Evolutionary conservation across 2,113 vertebrate genomes (phyloP).

Genomic region (Syrmaticus mikado): DNA sequence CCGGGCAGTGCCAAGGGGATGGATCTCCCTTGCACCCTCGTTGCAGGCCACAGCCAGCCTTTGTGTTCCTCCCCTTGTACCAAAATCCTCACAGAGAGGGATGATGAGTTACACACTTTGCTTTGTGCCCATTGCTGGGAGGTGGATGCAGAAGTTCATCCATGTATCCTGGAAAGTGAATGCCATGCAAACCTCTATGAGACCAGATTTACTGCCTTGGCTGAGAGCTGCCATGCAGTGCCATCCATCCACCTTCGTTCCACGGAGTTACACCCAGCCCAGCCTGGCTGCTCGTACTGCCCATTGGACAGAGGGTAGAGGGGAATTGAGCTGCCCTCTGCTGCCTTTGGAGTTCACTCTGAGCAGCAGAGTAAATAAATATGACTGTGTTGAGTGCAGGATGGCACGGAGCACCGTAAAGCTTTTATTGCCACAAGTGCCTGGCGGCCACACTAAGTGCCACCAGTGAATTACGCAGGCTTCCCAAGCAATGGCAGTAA

Average conservation of each 20-base stretch:
- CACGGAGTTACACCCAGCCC: background rate
- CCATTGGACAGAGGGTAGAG: background rate
- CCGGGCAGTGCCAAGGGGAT: fast-evolving
- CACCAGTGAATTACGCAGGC: background rate
- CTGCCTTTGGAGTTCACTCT: background rate
- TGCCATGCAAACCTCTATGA: fast-evolving
- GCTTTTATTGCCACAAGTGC: background rate
- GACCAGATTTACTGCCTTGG: background rate
- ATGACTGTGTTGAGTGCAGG: fast-evolving
- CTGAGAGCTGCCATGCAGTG: fast-evolving
- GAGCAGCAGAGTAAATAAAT: background rate
- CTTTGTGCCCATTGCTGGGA: background rate
- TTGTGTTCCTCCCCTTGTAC: background rate
- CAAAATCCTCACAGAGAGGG: background rate
- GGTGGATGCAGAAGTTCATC: background rate
- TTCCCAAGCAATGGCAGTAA: fast-evolving
- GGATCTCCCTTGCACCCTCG: background rate
- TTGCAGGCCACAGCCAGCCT: background rate
- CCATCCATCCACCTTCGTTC: background rate
- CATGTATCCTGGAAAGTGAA: background rate
- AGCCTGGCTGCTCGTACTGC: background rate
- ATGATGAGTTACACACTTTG: fast-evolving
- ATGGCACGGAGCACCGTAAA: background rate
- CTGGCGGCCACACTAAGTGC: background rate
- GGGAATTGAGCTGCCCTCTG: background rate